Evolutionary conservation across 1,140 invertebrate genomes (phyloP), one percentile per base, ranked within the genome.

Genomic region (Zophobas morio): DNA sequence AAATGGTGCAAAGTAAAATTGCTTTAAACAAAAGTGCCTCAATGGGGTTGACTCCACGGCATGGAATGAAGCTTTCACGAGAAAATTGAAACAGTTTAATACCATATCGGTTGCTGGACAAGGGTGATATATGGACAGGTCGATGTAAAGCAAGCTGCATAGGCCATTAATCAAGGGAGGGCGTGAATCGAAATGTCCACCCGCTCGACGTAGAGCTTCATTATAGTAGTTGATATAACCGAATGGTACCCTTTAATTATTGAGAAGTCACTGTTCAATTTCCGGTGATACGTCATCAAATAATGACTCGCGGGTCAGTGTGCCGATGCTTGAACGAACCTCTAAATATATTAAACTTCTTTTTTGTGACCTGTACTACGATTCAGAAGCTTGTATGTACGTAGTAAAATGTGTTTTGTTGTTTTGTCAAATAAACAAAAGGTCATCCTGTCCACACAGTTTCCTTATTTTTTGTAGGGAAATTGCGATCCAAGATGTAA

Each of bases 71-170:
- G 49, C 71, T 73, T 73, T 73, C 71, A 73, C 36, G 71, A 42
- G 71, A 73, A 79, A 82, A 82, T 80, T 82, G 79, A 79, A 81
- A 82, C 77, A 79, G 81, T 82, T 82, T 80, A 82, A 80, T 79
- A 74, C 72, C 80, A 79, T 82, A 82, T 82, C 81, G 79, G 70
- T 53, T 78, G 72, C 76, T 79, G 80, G 74, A 53, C 73, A 53
- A 49, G 73, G 60, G 54, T 83, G 82, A 84, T 84, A 84, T 83
- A 84, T 84, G 81, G 78, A 79, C 79, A 82, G 82, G 77, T 79
- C 82, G 81, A 84, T 84, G 82, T 82, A 80, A 75, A 84, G 81
- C 81, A 83, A 82, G 81, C 82, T 83, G 79, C 74, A 76, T 75
- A 76, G 47, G 79, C 80, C 82, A 84, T 84, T 84, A 84, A 84